Conservation (phyloP, 2,797 vertebrate genomes). For the Rhynchonycteris naso region DNA sequence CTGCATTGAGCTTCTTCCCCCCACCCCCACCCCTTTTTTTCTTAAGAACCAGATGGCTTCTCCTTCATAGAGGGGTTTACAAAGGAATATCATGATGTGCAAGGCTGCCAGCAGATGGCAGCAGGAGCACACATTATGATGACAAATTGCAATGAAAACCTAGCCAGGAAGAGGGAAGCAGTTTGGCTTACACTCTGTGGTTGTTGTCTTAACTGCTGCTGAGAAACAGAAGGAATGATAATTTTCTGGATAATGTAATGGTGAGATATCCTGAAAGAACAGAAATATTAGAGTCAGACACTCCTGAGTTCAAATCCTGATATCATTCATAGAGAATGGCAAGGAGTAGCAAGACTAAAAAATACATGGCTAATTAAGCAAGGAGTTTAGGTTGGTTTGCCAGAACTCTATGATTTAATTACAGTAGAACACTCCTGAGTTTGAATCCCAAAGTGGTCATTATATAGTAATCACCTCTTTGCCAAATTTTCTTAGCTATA, state of each 20-base stretch:
- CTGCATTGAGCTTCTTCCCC: background rate
- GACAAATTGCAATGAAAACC: background rate
- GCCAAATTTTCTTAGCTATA: background rate
- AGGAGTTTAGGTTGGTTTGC: background rate
- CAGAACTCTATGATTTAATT: background rate
- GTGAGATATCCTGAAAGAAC: background rate
- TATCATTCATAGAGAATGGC: background rate
- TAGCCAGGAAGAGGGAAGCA: conserved; percentile 45
- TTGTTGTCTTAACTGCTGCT: conserved; percentile 27
- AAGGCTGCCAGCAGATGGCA: conserved; percentile 72
- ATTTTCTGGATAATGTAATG: background rate
- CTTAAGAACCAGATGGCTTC: background rate
- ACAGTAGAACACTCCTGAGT: background rate
- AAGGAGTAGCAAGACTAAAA: background rate
- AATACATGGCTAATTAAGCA: background rate
- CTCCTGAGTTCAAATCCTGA: background rate
- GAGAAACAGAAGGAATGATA: background rate
- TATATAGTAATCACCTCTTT: background rate
- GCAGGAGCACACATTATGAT: background rate
- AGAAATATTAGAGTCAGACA: background rate
- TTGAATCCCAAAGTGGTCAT: background rate
- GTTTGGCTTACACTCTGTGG: background rate
- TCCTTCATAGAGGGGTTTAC: background rate
- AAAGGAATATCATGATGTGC: background rate
- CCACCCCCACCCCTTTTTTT: background rate